Base-by-base conservation (phyloP, 2,797 vertebrate species). In the Mionectes olivaceus region DNA sequence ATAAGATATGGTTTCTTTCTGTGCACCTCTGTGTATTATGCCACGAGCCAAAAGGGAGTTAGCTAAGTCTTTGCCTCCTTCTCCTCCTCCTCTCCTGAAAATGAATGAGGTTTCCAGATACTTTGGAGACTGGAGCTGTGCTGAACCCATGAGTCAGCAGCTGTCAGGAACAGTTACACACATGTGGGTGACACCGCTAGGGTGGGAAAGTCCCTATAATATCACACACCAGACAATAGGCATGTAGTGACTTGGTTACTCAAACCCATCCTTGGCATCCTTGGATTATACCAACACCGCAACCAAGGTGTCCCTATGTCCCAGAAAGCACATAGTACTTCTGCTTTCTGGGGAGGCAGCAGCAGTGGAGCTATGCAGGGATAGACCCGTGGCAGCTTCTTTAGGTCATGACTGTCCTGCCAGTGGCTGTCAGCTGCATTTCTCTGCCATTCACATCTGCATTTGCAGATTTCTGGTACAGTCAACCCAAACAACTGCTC, bases 201-300 rank as follows among this genome's bases (percentile, higher is more conserved):
- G 7, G 39, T 61, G 80, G 87, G 94, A 94, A 96, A 95, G 76
- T 95, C 89, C 95, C 93, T 93, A 69, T 78, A 91, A 89, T 52
- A 77, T 60, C 83, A 75, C 2, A 3, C 68, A 59, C 81, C 0
- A 8, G 79, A 85, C 91, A 91, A 85, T 0, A 61, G 33, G 63
- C 94, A 94, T 23, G 32, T 92, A 95, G 84, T 13, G 63, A 75
- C 69, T 92, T 22, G 44, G 74, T 90, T 92, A 65, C 57, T 70
- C 57, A 74, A 78, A 78, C 17, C 43, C 59, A 75, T 41, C 73
- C 65, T 80, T 57, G 46, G 39, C 4, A 3, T 3, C 0, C 44
- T 89, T 35, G 70, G 71, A 88, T 80, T 63, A 41, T 11, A 60
- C 43, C 32, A 35, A 39, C 44, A 33, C 69, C 4, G 1, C 73